Evolutionary conservation across 1,140 invertebrate species (phyloP).

Genomic region (Caerostris extrusa): DNA sequence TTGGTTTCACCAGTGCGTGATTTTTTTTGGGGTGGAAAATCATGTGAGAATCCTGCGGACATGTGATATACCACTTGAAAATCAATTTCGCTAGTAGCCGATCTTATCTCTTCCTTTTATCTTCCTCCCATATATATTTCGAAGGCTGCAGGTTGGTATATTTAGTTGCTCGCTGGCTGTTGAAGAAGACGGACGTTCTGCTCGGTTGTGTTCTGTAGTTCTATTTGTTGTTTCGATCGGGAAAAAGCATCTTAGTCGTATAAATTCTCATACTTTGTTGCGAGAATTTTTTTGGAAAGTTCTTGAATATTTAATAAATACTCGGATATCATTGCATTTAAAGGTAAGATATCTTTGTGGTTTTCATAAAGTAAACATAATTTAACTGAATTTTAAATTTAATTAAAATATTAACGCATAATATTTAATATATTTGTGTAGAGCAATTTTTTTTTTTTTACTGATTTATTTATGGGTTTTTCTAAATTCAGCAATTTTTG

Average conservation of each 20-base stretch:
- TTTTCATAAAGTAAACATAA: no score
- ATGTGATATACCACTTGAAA: conserved; percentile 8
- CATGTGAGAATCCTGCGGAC: neutral
- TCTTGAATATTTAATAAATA: neutral
- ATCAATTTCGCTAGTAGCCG: neutral
- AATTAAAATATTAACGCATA: no score
- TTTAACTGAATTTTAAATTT: no score
- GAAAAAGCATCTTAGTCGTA: no score
- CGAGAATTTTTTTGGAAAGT: no score
- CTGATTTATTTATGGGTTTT: no score
- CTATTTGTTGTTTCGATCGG: neutral
- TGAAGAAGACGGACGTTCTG: neutral
- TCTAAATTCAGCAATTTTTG: no score
- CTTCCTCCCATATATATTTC: neutral
- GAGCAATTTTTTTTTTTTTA: no score
- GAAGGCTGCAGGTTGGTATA: neutral
- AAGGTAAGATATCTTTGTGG: neutral
- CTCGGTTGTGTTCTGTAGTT: neutral
- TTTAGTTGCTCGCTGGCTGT: neutral
- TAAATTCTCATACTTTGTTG: no score
- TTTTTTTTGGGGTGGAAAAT: neutral
- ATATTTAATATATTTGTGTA: no score
- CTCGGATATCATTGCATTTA: neutral
- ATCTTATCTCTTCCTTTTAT: neutral
- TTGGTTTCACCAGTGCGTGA: neutral